A percentile compares a stretch with the other conserved stretches of the same genome.
phyloP scores from a whole-genome alignment of 2,797 vertebrate species.

The Smutsia temminckii region DNA sequence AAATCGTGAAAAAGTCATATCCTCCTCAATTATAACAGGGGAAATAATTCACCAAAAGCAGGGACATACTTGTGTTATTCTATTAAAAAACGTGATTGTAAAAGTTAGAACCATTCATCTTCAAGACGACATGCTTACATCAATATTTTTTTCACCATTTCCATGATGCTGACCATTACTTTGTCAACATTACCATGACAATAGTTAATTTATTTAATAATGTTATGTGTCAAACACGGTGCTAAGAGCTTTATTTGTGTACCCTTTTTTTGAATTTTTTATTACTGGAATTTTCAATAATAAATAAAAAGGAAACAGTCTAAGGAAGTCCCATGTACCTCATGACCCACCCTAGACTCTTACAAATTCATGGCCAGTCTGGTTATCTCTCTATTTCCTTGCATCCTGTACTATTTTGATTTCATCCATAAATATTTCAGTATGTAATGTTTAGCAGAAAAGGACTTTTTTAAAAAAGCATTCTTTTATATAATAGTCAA shows the following conservation, averaged over 20 bases:
- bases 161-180: background rate
- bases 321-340: background rate
- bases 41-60: background rate
- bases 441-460: background rate
- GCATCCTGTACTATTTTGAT: background rate
- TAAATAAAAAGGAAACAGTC: background rate
- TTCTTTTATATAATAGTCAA: background rate
- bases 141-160: background rate
- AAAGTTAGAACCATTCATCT: background rate
- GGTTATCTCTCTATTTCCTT: background rate
- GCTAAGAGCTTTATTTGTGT: background rate
- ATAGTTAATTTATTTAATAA: background rate
- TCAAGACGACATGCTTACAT: background rate
- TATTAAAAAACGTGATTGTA: background rate
- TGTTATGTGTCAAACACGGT: background rate
- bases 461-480: background rate
- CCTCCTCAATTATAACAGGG: background rate
- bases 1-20: background rate
- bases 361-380: background rate
- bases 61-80: background rate
- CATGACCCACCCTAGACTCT: background rate
- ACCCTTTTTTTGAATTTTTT: background rate
- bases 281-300: background rate
- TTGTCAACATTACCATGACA: background rate
- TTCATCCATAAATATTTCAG: background rate